Conservation (phyloP, 2,888 invertebrate species). For the Aromia moschata region DNA sequence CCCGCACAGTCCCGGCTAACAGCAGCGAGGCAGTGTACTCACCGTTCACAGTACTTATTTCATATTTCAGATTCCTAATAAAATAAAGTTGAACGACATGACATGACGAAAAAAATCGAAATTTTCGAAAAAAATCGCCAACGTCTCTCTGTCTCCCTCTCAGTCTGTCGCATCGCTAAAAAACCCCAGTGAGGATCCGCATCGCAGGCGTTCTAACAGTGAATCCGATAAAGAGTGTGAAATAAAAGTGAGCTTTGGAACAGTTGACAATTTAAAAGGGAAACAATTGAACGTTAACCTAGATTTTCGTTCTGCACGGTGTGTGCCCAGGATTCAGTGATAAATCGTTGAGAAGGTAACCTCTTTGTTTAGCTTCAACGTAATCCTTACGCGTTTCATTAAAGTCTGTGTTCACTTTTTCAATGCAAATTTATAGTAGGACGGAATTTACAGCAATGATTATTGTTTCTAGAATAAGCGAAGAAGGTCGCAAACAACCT, state of each 20-base stretch:
- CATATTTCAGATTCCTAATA: slow-evolving; percentile 46
- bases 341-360: slow-evolving; percentile 15
- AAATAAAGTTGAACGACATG: slow-evolving; percentile 26
- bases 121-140: slow-evolving; percentile 17
- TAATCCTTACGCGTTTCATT: not conserved
- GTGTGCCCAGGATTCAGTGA: slow-evolving; percentile 15
- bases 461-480: slow-evolving; percentile 20
- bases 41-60: slow-evolving; percentile 59
- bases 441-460: not conserved
- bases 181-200: slow-evolving; percentile 4
- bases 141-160: not conserved
- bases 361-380: not conserved
- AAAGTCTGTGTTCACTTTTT: too few relatives aligned
- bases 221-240: slow-evolving; percentile 18
- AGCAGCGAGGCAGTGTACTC: slow-evolving; percentile 56
- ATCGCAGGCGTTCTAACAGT: slow-evolving; percentile 20
- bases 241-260: slow-evolving; percentile 24
- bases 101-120: slow-evolving; percentile 17
- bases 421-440: too few relatives aligned
- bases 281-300: slow-evolving; percentile 38
- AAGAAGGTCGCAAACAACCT: not conserved
- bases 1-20: slow-evolving; percentile 62
- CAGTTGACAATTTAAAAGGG: slow-evolving; percentile 27
- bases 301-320: slow-evolving; percentile 27
- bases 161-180: slow-evolving; percentile 17